These are phyloP conservation scores for Champsocephalus gunnari DNA, from an alignment of 2,797 vertebrate species.

Conservation along the genomic window DNA sequence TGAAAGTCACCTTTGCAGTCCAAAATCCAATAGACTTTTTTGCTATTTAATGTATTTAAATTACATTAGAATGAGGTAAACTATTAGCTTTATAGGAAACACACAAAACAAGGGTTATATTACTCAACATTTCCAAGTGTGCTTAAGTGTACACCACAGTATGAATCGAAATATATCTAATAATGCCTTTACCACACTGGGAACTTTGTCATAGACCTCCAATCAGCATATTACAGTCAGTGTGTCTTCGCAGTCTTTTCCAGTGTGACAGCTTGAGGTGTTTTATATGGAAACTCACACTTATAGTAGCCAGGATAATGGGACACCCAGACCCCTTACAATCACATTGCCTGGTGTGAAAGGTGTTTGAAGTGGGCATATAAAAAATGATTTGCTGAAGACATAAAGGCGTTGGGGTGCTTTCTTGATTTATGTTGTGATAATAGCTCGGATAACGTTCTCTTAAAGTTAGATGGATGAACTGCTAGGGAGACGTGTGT, in stretches of 20 bases:
- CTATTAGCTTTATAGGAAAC: neutral
- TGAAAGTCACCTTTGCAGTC: neutral
- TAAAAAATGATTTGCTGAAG: constrained; percentile 61
- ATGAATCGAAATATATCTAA: constrained; percentile 9
- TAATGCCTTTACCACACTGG: constrained; percentile 6
- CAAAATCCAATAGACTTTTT: neutral
- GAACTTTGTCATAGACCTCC: constrained; percentile 15
- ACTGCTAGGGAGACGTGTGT: constrained; percentile 40
- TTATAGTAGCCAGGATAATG: constrained; percentile 42
- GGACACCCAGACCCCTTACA: constrained; percentile 51
- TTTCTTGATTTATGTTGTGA: constrained; percentile 54
- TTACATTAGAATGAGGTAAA: neutral
- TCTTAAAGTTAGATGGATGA: constrained; percentile 47
- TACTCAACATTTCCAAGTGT: neutral
- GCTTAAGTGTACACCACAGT: neutral
- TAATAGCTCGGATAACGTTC: constrained; percentile 43
- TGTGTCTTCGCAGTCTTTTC: constrained; percentile 16
- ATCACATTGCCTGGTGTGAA: constrained; percentile 30
- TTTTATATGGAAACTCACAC: constrained; percentile 54
- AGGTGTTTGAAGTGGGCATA: constrained; percentile 41
- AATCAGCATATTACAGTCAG: constrained; percentile 28
- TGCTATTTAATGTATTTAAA: neutral
- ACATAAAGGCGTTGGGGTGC: constrained; percentile 50
- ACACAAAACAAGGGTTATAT: neutral
- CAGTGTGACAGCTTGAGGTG: constrained; percentile 54